Base-by-base conservation (phyloP, 2,113 vertebrate genomes). In the Neomonachus schauinslandi region DNA sequence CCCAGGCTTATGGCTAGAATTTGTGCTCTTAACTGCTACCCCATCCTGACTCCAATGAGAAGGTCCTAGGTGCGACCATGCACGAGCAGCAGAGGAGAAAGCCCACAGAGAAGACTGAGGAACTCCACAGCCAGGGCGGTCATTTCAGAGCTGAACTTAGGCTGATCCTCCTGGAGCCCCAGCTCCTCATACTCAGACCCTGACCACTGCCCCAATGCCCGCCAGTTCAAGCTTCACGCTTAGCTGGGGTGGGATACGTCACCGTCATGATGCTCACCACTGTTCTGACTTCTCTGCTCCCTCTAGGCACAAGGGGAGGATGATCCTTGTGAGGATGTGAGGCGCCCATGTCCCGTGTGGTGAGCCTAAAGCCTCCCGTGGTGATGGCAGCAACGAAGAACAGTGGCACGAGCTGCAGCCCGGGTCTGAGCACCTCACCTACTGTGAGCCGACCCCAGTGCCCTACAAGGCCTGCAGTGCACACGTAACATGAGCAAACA, bases 331-430 rank as follows among this genome's bases (percentile, higher is more conserved):
- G 7, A 21, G n/a, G 33, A 71, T 36, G 33, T 11, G 42, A 21
- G 46, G 15, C 6, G 53, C 11, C 2, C 4, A 0, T 2, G 19
- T 33, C 13, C 31, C 0, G 14, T 7, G 3, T 13, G 3, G 21
- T 4, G 46, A 79, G 13, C 28, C 36, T 18, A 7, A 36, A 59
- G 81, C 24, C 51, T 3, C 36, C 59, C 2, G 8, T 0, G 42
- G 86, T 3, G 9, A 1, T 2, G 51, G 26, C 19, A 18, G 28
- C 3, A 19, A 14, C 18, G 8, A 2, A 22, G 15, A 36, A 16
- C 8, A 0, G 67, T 8, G 42, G 19, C 13, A 0, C 7, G 5
- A 4, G 7, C 2, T 7, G 10, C 51, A 72, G 39, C 51, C 22
- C 8, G 19, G 59, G 28, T 18, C 82, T 57, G n/a, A 55, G n/a